Percentiles rank a stretch among this genome's conserved stretches.
These are phyloP conservation scores for Sturmia bella DNA, from an alignment of 2,888 invertebrate genomes.

Conservation along the genomic window DNA sequence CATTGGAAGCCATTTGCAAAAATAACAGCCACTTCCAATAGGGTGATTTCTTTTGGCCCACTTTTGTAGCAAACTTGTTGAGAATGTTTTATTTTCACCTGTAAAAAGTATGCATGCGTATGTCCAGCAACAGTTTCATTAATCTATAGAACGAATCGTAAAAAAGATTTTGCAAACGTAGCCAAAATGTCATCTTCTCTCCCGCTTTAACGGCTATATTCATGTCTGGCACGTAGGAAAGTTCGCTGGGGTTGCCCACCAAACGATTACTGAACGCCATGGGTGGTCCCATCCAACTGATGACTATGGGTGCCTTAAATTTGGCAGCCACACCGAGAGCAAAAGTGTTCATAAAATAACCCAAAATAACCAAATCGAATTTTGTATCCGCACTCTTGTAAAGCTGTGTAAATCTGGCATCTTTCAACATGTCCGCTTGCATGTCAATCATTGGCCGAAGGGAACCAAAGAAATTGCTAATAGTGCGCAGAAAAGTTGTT, in stretches of 20 bases:
- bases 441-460: constrained; percentile 72
- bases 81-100: constrained; percentile 73
- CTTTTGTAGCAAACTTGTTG: too few species aligned
- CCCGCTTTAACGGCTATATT: constrained; percentile 67
- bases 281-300: constrained; percentile 74
- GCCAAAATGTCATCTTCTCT: constrained; percentile 72
- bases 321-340: constrained; percentile 76
- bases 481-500: constrained; percentile 69
- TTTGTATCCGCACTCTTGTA: constrained; percentile 77
- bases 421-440: constrained; percentile 75
- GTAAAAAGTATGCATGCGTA: constrained; percentile 69
- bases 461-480: constrained; percentile 70
- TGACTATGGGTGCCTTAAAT: constrained; percentile 77
- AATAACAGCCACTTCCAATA: too few species aligned
- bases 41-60: too few species aligned
- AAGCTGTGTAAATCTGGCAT: constrained; percentile 75
- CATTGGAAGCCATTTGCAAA: too few species aligned
- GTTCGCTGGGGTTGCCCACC: constrained; percentile 76
- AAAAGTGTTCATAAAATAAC: constrained; percentile 78
- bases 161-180: constrained; percentile 73
- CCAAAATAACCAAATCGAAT: constrained; percentile 79
- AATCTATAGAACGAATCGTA: constrained; percentile 18
- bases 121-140: constrained; percentile 45
- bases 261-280: constrained; percentile 72
- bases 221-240: constrained; percentile 75